Percentiles rank a stretch among this genome's conserved stretches.
Evolutionary conservation across 2,797 vertebrate species (phyloP).

Genomic region (Thalassophryne amazonica): DNA sequence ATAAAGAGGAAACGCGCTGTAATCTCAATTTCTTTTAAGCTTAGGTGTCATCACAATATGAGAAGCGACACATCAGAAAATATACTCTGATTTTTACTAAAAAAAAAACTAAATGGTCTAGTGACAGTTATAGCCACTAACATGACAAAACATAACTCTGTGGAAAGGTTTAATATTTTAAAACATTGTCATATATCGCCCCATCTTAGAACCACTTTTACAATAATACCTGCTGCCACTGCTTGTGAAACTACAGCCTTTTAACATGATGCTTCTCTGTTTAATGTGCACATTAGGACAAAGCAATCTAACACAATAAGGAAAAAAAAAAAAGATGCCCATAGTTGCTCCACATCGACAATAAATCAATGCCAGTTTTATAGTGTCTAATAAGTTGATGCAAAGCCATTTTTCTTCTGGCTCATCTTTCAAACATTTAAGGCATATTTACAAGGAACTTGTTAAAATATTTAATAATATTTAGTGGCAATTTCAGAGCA

Average conservation of each 20-base stretch:
- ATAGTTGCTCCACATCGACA: conserved; percentile 69
- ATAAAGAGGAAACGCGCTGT: too few relatives aligned
- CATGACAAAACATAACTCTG: conserved; percentile 61
- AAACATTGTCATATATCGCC: conserved; percentile 55
- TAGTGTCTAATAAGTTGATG: conserved; percentile 88
- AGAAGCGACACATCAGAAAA: too few relatives aligned
- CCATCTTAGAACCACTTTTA: conserved; percentile 49
- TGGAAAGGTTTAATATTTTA: conserved; percentile 71
- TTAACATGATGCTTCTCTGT: conserved; percentile 68
- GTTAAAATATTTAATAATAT: conserved; percentile 92
- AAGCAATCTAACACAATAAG: conserved; percentile 69
- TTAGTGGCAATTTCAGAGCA: conserved; percentile 85
- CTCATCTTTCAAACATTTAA: conserved; percentile 86
- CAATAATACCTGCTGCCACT: conserved; percentile 50
- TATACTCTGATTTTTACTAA: too few relatives aligned
- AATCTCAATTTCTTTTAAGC: too few relatives aligned
- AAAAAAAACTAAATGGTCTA: too few relatives aligned
- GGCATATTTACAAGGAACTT: conserved; percentile 89
- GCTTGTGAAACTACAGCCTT: conserved; percentile 73
- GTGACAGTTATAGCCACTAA: conserved; percentile 21
- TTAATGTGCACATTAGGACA: conserved; percentile 77
- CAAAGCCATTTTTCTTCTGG: conserved; percentile 84
- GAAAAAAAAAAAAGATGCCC: conserved; percentile 66
- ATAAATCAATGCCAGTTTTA: conserved; percentile 83
- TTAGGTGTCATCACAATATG: too few relatives aligned